Percentiles rank a stretch among this genome's conserved stretches.
Evolutionary conservation across 2,888 invertebrate genomes (phyloP).

Genomic region (Drosophila cognata): DNA sequence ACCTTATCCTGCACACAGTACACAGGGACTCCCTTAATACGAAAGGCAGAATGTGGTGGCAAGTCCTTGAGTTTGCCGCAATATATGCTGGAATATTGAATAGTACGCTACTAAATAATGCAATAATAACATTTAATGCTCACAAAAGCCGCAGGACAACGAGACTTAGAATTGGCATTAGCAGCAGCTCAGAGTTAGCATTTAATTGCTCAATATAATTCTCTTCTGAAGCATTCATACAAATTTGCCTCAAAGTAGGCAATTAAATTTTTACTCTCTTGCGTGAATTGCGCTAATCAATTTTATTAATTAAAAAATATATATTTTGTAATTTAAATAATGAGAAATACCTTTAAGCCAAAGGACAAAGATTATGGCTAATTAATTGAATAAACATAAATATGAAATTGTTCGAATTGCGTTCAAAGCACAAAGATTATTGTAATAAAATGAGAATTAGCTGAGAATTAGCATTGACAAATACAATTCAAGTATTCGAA

Average conservation of each 20-base stretch:
- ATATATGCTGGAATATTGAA: slow-evolving; percentile 39
- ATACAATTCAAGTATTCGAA: background rate
- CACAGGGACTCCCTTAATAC: slow-evolving; percentile 29
- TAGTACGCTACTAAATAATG: slow-evolving; percentile 30
- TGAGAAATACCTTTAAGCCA: background rate
- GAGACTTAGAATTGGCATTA: background rate
- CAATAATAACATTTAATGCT: slow-evolving; percentile 49
- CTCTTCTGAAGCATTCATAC: background rate
- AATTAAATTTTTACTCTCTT: background rate
- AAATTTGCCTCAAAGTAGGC: slow-evolving; percentile 31
- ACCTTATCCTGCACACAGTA: slow-evolving; percentile 36
- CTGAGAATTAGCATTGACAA: background rate
- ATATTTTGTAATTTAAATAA: background rate
- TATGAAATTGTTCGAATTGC: background rate
- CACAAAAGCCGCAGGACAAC: slow-evolving; percentile 21
- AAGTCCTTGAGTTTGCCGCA: slow-evolving; percentile 28
- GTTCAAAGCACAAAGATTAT: background rate
- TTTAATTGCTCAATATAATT: background rate
- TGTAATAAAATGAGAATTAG: background rate
- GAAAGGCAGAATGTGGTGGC: slow-evolving; percentile 12
- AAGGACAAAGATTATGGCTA: background rate
- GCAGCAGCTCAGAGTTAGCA: background rate
- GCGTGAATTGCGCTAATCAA: background rate
- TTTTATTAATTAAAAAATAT: background rate
- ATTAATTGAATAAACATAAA: background rate